These are phyloP conservation scores for Eclectus roratus DNA, from an alignment of 2,113 vertebrate species.

Conservation along the genomic window DNA sequence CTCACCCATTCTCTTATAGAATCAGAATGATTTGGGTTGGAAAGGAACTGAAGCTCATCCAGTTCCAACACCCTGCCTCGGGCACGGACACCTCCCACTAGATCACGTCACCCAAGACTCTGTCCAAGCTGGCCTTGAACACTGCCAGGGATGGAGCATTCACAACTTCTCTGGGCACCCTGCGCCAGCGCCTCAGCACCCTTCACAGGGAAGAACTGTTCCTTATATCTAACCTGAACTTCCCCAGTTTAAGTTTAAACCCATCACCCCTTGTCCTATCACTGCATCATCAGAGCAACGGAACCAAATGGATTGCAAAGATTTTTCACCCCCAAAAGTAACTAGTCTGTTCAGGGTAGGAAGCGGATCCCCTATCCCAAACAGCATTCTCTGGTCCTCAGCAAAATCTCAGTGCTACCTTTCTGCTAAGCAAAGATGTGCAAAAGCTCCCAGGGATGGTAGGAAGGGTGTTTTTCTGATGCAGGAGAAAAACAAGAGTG, in stretches of 20 bases:
- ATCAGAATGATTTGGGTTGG: background rate
- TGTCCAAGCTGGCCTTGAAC: background rate
- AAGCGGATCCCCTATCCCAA: background rate
- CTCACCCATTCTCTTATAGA: background rate
- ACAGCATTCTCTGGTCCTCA: background rate
- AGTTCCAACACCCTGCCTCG: background rate
- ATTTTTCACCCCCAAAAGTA: background rate
- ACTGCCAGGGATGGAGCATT: background rate
- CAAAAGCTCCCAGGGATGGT: background rate
- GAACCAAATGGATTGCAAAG: background rate
- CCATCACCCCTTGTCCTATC: background rate
- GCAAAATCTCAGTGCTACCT: background rate
- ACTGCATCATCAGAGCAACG: background rate
- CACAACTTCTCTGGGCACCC: background rate
- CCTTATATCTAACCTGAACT: background rate
- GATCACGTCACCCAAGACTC: background rate
- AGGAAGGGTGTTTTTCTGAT: background rate
- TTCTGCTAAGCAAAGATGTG: background rate
- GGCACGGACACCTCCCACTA: background rate
- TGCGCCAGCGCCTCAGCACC: background rate
- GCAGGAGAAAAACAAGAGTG: background rate
- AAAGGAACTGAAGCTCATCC: background rate
- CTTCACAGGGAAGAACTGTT: background rate
- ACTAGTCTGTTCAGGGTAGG: background rate
- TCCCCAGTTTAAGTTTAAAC: background rate